Conservation (phyloP, 2,113 vertebrate genomes). For the Isurus oxyrinchus region DNA sequence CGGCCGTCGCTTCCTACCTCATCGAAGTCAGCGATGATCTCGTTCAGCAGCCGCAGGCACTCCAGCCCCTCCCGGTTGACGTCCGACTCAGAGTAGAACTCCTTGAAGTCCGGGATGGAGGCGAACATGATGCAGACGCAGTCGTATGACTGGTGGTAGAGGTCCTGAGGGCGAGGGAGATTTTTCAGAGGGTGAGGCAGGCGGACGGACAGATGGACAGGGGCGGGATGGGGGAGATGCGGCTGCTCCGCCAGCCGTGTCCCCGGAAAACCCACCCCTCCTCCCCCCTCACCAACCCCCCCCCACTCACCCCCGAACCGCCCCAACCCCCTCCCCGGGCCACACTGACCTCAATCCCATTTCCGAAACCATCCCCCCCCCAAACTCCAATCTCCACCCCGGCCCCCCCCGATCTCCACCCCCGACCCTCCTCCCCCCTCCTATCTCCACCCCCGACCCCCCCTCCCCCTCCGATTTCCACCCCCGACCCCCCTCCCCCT, state of each 20-base stretch:
- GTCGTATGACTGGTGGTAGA: slow-evolving; percentile 79
- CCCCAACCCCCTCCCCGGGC: neutral
- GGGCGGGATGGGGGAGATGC: neutral
- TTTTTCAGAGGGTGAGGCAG: neutral
- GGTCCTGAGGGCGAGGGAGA: slow-evolving; percentile 58
- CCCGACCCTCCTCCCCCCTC: no score
- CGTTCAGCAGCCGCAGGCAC: slow-evolving; percentile 57
- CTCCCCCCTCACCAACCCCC: no score
- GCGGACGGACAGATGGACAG: neutral
- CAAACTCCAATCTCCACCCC: no score
- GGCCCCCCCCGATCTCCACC: neutral
- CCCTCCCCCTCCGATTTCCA: no score
- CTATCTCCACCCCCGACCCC: rapidly evolving
- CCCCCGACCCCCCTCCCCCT: no score
- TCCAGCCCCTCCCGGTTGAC: slow-evolving; percentile 74
- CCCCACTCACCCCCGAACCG: no score
- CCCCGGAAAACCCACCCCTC: no score
- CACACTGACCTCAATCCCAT: no score
- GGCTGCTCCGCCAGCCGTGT: no score
- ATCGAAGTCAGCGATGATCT: slow-evolving; percentile 70
- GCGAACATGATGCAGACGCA: slow-evolving; percentile 83
- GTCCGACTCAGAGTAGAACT: slow-evolving; percentile 77
- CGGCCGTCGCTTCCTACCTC: slow-evolving; percentile 57
- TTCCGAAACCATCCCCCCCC: no score
- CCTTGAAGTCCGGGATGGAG: slow-evolving; percentile 80